Evolutionary conservation across 1,140 invertebrate genomes (phyloP).

Genomic region (Arctopsyche grandis): DNA sequence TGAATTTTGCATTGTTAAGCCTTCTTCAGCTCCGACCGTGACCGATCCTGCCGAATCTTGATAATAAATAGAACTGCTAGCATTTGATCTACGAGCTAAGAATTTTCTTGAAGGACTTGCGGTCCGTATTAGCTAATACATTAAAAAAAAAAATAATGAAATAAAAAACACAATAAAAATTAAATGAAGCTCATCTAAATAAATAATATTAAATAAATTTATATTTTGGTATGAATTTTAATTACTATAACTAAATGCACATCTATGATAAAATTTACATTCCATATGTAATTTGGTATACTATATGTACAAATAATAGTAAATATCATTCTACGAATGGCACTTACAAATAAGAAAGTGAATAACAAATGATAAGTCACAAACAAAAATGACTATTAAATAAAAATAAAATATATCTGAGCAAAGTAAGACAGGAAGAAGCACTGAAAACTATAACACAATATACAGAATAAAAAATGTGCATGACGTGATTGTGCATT

Average conservation of each 20-base stretch:
- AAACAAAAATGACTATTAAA: background rate
- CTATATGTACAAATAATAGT: too few relatives aligned
- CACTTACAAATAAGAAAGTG: background rate
- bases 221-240: too few relatives aligned
- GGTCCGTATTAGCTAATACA: conserved; percentile 67
- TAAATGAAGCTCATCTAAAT: background rate
- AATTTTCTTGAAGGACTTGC: conserved; percentile 65
- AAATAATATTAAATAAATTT: background rate
- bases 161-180: background rate
- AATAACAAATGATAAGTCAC: conserved; percentile 30
- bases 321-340: too few relatives aligned
- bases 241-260: too few relatives aligned
- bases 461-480: conserved; percentile 22
- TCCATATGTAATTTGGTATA: too few relatives aligned
- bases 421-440: background rate
- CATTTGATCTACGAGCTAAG: conserved; percentile 51
- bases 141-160: conserved; percentile 34
- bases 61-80: conserved; percentile 55
- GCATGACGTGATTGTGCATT: conserved; percentile 24
- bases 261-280: too few relatives aligned
- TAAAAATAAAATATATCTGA: conserved; percentile 29
- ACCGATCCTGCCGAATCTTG: conserved; percentile 79
- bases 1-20: conserved; percentile 54
- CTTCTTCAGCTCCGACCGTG: conserved; percentile 68
- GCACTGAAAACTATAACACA: conserved; percentile 9